Conservation (phyloP, 2,888 invertebrate species). For the Catocala sponsa region DNA sequence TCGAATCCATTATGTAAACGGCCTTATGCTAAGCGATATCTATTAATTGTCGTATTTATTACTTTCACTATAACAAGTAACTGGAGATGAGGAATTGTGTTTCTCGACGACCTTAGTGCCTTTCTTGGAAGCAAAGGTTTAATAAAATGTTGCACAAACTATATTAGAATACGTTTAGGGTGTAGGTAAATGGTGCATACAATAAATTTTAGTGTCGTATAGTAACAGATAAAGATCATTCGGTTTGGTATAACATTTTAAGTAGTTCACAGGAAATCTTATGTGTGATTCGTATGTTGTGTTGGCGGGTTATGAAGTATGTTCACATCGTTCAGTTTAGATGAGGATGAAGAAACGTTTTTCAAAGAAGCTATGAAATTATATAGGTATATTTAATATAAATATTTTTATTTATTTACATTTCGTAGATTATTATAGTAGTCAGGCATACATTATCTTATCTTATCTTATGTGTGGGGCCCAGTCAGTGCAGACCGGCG, state of each 20-base stretch:
- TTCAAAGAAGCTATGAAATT: no score
- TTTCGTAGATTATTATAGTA: no score
- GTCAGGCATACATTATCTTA: no score
- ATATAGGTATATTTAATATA: no score
- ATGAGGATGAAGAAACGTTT: no score
- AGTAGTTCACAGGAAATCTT: neutral
- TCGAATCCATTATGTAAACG: conserved; percentile 11
- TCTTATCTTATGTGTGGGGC: no score
- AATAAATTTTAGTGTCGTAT: conserved; percentile 4
- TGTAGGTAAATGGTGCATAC: neutral
- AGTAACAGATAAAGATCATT: conserved; percentile 21
- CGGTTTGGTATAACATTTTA: conserved; percentile 1
- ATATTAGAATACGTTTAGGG: conserved; percentile 2
- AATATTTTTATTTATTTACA: no score
- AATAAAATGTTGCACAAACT: conserved; percentile 42
- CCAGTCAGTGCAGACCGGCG: no score
- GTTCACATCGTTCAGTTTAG: no score
- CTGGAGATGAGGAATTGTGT: conserved; percentile 68
- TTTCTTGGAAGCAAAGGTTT: conserved; percentile 50
- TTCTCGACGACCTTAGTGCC: conserved; percentile 59
- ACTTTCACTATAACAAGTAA: conserved; percentile 64
- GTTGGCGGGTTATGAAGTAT: neutral
- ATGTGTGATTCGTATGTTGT: neutral
- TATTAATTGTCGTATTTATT: conserved; percentile 76
- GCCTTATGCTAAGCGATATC: conserved; percentile 38